phyloP scores from a whole-genome alignment of 1,140 invertebrate genomes.

The Drosophila elegans region DNA sequence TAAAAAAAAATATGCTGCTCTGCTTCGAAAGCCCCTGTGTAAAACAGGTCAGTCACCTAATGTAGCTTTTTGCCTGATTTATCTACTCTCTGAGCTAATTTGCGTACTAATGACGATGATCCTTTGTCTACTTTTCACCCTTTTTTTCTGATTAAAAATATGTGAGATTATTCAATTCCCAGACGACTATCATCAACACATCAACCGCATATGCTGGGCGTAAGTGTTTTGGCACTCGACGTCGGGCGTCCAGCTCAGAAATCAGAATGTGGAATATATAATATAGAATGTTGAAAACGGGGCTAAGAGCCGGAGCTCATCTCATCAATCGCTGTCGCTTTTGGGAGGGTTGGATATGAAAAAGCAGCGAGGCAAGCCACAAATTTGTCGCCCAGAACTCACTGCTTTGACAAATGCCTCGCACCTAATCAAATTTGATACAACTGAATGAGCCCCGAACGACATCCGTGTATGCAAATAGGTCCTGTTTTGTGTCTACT shows the following conservation, averaged over 20 bases:
- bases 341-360: slow-evolving; percentile 41
- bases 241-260: slow-evolving; percentile 60
- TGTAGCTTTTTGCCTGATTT: not conserved
- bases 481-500: slow-evolving; percentile 24
- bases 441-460: slow-evolving; percentile 72
- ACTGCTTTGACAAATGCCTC: slow-evolving; percentile 74
- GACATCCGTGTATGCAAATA: slow-evolving; percentile 59
- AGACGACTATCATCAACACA: slow-evolving; percentile 25
- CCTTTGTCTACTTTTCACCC: slow-evolving; percentile 24
- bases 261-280: slow-evolving; percentile 10
- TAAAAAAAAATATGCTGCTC: no score
- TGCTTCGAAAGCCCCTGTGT: not conserved
- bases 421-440: slow-evolving; percentile 81
- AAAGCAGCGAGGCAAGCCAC: slow-evolving; percentile 40
- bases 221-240: slow-evolving; percentile 70
- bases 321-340: slow-evolving; percentile 56
- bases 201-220: slow-evolving; percentile 43
- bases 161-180: slow-evolving; percentile 44
- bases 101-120: slow-evolving; percentile 26
- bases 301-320: slow-evolving; percentile 6
- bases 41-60: not conserved
- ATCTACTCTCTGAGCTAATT: slow-evolving; percentile 22
- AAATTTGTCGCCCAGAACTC: slow-evolving; percentile 42
- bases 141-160: slow-evolving; percentile 21
- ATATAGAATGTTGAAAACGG: not conserved